Base-by-base conservation (phyloP, 1,140 invertebrate species). In the Zaprionus davidi region DNA sequence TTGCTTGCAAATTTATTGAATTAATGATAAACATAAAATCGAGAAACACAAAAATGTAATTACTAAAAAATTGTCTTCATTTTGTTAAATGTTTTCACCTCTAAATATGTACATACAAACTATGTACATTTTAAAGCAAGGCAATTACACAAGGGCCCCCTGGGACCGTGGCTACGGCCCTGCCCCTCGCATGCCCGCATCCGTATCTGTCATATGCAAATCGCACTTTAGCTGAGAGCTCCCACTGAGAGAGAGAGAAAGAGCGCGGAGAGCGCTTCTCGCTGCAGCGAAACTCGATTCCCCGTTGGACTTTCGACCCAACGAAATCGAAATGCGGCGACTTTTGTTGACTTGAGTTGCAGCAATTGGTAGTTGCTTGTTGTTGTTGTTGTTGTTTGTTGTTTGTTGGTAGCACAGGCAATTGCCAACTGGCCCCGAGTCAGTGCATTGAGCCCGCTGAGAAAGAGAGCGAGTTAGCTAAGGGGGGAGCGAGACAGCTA, bases 361-460 rank as follows among this genome's bases (percentile, higher is more conserved):
- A 46, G 41, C 41, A 46, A 46, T 46, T 46, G n/a, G 41, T 17
- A 9, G 41, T 34, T 34, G 31, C 31, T 31, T 31, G 28, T n/a
- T 44, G 15, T 6, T 44, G 38, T 44, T 41, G 38, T 4, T 24
- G n/a, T n/a, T 24, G 24, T 15, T 15, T 44, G 41, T 15, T 38
- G 36, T 38, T 38, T 13, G 36, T 38, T 38, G 41, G 41, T 3
- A 46, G 41, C 41, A 46, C 41, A 46, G 41, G 41, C 41, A 17
- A 44, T 17, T 44, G 38, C 15, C 38, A 63, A 49, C 24, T 56
- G 65, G 38, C 65, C 65, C 53, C 55, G 53, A 58, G 55, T 5
- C 55, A 58, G 65, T 67, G 53, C 65, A 58, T 67, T 67, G 65
- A 55, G 53, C 55, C 56, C 68, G 15, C n/a, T 41, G 38, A n/a